Evolutionary conservation across 2,888 invertebrate species (phyloP).

Genomic region (Ennomos fuscantarius): DNA sequence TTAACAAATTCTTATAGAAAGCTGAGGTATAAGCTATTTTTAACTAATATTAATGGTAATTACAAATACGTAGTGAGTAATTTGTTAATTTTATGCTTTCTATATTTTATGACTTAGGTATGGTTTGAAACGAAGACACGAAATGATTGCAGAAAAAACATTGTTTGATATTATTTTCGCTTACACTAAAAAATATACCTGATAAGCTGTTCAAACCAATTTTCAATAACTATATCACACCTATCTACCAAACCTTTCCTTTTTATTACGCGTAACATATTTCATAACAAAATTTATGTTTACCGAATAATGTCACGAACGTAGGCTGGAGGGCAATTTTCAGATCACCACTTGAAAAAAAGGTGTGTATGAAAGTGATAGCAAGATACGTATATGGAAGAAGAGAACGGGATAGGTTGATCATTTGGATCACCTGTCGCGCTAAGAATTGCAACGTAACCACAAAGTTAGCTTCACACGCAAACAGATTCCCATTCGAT

Average conservation of each 20-base stretch:
- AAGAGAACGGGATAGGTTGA: conserved; percentile 30
- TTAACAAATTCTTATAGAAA: no score
- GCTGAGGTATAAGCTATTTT: no score
- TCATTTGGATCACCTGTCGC: conserved; percentile 61
- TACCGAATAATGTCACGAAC: conserved; percentile 37
- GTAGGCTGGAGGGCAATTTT: conserved; percentile 37
- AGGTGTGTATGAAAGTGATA: conserved; percentile 31
- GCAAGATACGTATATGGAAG: conserved; percentile 23
- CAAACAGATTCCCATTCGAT: conserved; percentile 41
- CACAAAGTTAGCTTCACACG: conserved; percentile 46
- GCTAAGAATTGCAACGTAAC: conserved; percentile 52
- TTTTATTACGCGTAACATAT: conserved; percentile 38
- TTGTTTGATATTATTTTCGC: no score
- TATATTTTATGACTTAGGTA: no score
- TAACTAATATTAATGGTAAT: no score
- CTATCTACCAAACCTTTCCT: conserved; percentile 24
- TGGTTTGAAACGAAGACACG: no score
- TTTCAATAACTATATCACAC: conserved; percentile 21
- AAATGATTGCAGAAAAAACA: no score
- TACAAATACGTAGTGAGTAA: no score
- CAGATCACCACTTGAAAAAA: conserved; percentile 37
- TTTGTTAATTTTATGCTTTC: no score
- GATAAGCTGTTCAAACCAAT: conserved; percentile 18
- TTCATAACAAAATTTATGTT: conserved; percentile 43
- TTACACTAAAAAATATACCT: background rate